A percentile compares a stretch with the other conserved stretches of the same genome.
phyloP scores from a whole-genome alignment of 2,888 invertebrate species.

The Bombylius discolor region DNA sequence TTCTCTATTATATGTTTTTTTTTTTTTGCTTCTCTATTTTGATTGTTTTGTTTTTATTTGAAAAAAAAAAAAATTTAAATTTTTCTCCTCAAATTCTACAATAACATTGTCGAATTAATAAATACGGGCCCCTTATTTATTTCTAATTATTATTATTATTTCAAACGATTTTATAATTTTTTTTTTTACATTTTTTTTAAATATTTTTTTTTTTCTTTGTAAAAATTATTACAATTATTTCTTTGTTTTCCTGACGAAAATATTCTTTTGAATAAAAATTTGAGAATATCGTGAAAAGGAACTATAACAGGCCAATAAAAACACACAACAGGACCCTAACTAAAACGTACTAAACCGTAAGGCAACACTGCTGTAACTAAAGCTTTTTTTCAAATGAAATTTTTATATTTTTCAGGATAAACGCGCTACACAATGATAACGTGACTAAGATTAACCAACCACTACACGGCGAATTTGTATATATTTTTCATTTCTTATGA shows the following conservation, averaged over 20 bases:
- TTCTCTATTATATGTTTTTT: too few relatives aligned
- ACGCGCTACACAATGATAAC: not conserved
- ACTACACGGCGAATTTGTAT: too few relatives aligned
- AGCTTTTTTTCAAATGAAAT: conserved; percentile 15
- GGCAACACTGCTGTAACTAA: conserved; percentile 40
- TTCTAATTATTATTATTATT: too few relatives aligned
- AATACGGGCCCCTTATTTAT: too few relatives aligned
- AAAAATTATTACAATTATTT: not conserved
- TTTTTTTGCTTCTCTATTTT: too few relatives aligned
- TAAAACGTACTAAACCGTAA: conserved; percentile 38
- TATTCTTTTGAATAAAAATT: not conserved
- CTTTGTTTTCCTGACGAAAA: not conserved
- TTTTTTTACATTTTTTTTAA: not conserved
- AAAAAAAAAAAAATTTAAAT: too few relatives aligned
- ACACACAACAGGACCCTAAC: conserved; percentile 24
- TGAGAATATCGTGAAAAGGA: conserved; percentile 17
- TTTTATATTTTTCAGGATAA: conserved; percentile 4
- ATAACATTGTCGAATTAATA: too few relatives aligned
- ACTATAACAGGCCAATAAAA: conserved; percentile 20
- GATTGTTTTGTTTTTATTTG: too few relatives aligned
- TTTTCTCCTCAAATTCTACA: too few relatives aligned
- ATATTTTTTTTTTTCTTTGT: not conserved
- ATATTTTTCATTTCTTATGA: too few relatives aligned
- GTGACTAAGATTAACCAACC: too few relatives aligned
- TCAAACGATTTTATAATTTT: not conserved